Percentiles rank a stretch among this genome's conserved stretches.
Evolutionary conservation across 1,140 invertebrate genomes (phyloP).

Genomic region (Probaryconus sp.): DNA sequence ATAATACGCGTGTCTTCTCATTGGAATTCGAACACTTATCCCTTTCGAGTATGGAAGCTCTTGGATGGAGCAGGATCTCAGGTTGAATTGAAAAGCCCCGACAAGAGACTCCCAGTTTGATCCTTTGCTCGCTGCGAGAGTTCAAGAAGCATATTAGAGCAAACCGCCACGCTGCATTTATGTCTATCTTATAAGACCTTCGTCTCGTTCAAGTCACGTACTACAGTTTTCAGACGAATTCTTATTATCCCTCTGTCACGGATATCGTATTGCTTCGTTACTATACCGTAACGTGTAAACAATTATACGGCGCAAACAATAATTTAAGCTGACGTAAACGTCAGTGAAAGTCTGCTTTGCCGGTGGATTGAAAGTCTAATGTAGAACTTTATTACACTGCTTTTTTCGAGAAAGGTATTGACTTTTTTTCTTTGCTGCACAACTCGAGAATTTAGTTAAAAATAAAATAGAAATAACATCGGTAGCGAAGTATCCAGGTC

Average conservation of each 20-base stretch:
- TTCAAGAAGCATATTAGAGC: conserved; percentile 53
- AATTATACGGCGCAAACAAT: no score
- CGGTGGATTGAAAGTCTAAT: no score
- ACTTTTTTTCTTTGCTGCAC: no score
- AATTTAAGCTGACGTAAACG: no score
- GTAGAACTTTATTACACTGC: no score
- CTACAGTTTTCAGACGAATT: conserved; percentile 33
- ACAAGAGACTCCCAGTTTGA: conserved; percentile 46
- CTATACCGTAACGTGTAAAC: conserved; percentile 3
- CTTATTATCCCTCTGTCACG: conserved; percentile 28
- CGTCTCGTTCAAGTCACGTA: conserved; percentile 44
- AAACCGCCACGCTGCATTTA: conserved; percentile 45
- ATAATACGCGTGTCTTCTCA: conserved; percentile 14
- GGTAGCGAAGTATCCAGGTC: no score
- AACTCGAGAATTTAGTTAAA: no score
- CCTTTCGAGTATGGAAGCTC: conserved; percentile 17
- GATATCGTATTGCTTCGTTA: conserved; percentile 12
- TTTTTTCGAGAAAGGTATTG: no score
- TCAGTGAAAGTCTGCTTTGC: no score
- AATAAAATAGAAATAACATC: no score
- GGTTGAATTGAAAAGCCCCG: conserved; percentile 41
- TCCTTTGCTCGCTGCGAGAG: conserved; percentile 23
- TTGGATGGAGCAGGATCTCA: conserved; percentile 11
- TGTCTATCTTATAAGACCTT: conserved; percentile 40
- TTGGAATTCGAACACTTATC: conserved; percentile 36